Evolutionary conservation across 2,888 invertebrate genomes (phyloP).

Genomic region (Heliconius cydno): DNA sequence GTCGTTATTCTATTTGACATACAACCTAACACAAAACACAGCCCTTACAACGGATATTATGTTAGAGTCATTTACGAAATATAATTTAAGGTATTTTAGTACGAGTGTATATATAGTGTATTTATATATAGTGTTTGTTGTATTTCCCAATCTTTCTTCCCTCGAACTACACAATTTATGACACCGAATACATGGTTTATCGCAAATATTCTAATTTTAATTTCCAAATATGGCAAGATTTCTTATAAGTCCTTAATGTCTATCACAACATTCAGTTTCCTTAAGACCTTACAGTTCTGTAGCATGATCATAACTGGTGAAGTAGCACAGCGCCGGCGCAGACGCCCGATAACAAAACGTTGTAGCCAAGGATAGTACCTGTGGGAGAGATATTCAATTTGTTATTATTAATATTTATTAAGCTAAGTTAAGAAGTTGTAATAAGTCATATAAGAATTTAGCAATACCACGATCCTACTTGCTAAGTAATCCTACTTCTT

Average conservation of each 20-base stretch:
- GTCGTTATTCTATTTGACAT: too few species aligned
- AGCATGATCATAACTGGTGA: slow-evolving; percentile 50
- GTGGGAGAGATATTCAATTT: slow-evolving; percentile 25
- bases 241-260: slow-evolving; percentile 51
- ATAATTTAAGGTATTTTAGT: background rate
- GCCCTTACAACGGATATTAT: background rate
- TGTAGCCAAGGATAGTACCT: slow-evolving; percentile 46
- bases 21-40: background rate
- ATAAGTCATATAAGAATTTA: too few species aligned
- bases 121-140: too few species aligned
- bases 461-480: too few species aligned
- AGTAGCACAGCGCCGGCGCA: slow-evolving; percentile 52
- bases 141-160: background rate
- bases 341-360: slow-evolving; percentile 46
- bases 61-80: background rate
- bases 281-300: slow-evolving; percentile 50
- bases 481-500: too few species aligned
- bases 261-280: slow-evolving; percentile 82
- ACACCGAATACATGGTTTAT: background rate
- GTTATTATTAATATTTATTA: background rate
- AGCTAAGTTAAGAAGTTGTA: too few species aligned
- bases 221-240: slow-evolving; percentile 35
- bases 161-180: background rate
- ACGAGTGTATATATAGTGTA: too few species aligned
- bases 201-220: background rate